A percentile compares a stretch with the other conserved stretches of the same genome.
These are phyloP conservation scores for Pleuronectes platessa DNA, from an alignment of 2,113 vertebrate species.

Conservation along the genomic window DNA sequence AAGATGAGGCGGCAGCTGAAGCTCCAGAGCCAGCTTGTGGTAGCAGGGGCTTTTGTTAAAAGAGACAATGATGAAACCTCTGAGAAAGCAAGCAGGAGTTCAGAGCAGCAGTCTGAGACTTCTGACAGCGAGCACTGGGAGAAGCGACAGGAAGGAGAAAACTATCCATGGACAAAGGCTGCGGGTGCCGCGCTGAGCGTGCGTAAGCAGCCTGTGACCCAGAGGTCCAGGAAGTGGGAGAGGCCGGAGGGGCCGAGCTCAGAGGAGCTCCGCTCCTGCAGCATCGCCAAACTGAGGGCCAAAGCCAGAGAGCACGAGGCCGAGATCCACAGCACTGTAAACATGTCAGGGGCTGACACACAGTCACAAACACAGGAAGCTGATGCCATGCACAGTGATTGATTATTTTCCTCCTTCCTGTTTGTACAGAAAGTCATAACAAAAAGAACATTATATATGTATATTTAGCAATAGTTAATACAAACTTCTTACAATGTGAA, in stretches of 20 bases:
- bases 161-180: constrained; percentile 64
- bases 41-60: constrained; percentile 26
- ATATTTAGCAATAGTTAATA: constrained; percentile 2
- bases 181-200: constrained; percentile 4
- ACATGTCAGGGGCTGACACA: constrained; percentile 61
- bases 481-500: background rate
- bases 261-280: constrained; percentile 81
- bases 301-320: constrained; percentile 86
- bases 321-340: constrained; percentile 78
- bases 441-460: background rate
- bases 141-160: constrained; percentile 61
- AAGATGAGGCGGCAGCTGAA: constrained; percentile 88
- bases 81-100: constrained; percentile 13
- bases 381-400: constrained; percentile 61
- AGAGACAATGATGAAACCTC: constrained; percentile 47
- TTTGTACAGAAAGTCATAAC: constrained; percentile 46
- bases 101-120: constrained; percentile 55
- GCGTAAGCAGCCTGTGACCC: constrained; percentile 18
- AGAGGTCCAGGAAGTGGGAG: constrained; percentile 54
- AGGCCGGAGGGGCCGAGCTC: constrained; percentile 58
- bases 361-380: constrained; percentile 63
- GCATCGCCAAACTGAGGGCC: constrained; percentile 84
- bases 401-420: constrained; percentile 62
- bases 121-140: constrained; percentile 64
- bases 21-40: constrained; percentile 71